Percentiles rank a stretch among this genome's conserved stretches.
Conservation (phyloP, 1,140 invertebrate genomes). For the Grapholita molesta region DNA sequence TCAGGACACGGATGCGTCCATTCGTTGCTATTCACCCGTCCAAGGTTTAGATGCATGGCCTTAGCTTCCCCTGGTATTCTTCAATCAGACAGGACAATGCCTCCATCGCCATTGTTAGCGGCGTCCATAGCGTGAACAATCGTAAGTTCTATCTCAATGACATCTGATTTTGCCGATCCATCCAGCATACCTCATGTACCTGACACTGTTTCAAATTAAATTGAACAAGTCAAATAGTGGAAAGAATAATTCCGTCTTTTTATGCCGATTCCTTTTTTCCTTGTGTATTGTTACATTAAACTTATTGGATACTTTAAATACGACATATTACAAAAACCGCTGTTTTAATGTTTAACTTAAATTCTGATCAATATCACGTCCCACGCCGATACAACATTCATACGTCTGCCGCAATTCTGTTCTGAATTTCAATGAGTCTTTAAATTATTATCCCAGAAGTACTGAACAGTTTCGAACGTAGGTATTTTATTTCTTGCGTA, state of each 20-base stretch:
- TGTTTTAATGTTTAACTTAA: neutral
- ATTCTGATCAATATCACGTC: neutral
- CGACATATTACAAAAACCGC: neutral
- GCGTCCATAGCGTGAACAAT: constrained; percentile 36
- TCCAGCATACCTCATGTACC: constrained; percentile 27
- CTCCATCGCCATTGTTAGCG: constrained; percentile 45
- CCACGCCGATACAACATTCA: neutral
- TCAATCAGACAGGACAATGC: constrained; percentile 64
- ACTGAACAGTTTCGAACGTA: neutral
- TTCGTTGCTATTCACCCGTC: constrained; percentile 51
- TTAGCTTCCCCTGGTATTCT: constrained; percentile 59
- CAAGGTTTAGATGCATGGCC: constrained; percentile 56
- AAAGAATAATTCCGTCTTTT: neutral
- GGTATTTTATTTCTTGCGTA: neutral
- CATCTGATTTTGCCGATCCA: constrained; percentile 49
- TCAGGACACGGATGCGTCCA: constrained; percentile 34
- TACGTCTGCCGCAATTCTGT: constrained; percentile 10
- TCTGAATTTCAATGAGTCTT: constrained; percentile 7
- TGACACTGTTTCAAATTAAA: neutral
- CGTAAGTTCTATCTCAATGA: constrained; percentile 57
- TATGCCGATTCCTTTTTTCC: neutral
- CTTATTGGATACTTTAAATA: too few species aligned
- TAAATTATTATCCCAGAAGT: constrained; percentile 14
- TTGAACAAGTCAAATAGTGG: neutral
- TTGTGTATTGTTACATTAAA: neutral